phyloP scores from a whole-genome alignment of 1,140 invertebrate genomes.

The Lamellibrachia luymesi region DNA sequence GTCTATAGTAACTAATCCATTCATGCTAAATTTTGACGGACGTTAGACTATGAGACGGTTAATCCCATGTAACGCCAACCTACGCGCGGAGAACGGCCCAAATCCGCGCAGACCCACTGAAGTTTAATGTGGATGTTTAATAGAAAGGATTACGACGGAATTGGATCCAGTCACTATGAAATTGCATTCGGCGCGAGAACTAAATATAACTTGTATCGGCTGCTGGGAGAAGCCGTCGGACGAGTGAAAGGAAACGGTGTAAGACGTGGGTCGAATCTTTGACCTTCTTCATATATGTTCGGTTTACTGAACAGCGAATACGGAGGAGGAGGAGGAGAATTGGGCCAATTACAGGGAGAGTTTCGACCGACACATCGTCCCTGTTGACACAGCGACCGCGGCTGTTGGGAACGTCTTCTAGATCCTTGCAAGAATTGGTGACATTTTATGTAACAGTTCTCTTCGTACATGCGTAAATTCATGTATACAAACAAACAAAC shows the following conservation, averaged over 20 bases:
- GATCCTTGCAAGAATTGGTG: not conserved
- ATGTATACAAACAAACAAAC: not conserved
- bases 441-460: not conserved
- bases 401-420: not conserved
- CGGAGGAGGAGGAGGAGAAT: not conserved
- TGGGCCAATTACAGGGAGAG: not conserved
- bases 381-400: not conserved
- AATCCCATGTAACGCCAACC: not conserved
- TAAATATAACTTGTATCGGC: not conserved
- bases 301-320: not conserved
- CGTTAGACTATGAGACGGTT: not conserved
- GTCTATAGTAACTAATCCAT: not conserved
- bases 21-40: not conserved
- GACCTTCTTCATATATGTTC: not conserved
- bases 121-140: not conserved
- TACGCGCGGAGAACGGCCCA: not conserved
- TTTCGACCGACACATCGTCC: not conserved
- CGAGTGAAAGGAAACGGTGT: not conserved
- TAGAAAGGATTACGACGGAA: not conserved
- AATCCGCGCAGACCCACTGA: not conserved
- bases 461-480: not conserved
- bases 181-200: not conserved
- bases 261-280: not conserved
- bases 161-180: not conserved
- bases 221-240: not conserved